Evolutionary conservation across 2,888 invertebrate genomes (phyloP).

Genomic region (Villa cingulata): DNA sequence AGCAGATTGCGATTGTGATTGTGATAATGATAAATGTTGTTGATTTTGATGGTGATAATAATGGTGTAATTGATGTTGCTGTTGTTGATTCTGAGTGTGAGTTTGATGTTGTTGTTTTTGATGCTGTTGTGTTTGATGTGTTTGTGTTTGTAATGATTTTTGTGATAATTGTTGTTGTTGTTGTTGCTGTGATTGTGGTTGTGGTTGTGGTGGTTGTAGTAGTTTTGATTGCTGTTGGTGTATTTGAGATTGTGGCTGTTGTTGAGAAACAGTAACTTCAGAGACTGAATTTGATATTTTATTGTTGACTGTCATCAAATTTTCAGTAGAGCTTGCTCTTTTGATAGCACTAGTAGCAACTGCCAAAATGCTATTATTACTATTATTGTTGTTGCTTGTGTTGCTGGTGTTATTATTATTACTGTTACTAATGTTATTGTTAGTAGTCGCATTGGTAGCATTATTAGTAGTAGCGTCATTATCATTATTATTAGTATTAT

Average conservation of each 20-base stretch:
- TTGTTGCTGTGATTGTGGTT: no score
- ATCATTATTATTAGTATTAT: slow-evolving; percentile 9
- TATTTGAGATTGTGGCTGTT: not conserved
- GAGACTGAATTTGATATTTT: not conserved
- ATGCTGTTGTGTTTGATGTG: no score
- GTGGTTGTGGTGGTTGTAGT: slow-evolving; percentile 2
- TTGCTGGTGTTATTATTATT: not conserved
- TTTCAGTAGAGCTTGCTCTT: not conserved
- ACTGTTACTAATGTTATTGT: not conserved
- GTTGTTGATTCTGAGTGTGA: no score
- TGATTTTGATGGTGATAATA: no score
- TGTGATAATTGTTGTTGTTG: no score
- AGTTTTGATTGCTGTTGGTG: slow-evolving; percentile 2
- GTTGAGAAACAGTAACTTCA: not conserved
- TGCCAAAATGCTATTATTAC: not conserved
- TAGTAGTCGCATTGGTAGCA: not conserved
- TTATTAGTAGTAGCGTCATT: not conserved
- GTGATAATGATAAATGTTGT: slow-evolving; percentile 13
- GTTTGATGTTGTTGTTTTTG: slow-evolving; percentile 23
- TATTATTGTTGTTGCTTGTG: not conserved
- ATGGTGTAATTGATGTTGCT: no score
- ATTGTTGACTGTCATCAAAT: not conserved
- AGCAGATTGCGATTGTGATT: slow-evolving; percentile 10
- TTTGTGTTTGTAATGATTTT: no score
- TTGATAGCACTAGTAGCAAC: not conserved